Percentiles rank a stretch among this genome's conserved stretches.
Conservation (phyloP, 2,113 vertebrate species). For the Megaptera novaeangliae region DNA sequence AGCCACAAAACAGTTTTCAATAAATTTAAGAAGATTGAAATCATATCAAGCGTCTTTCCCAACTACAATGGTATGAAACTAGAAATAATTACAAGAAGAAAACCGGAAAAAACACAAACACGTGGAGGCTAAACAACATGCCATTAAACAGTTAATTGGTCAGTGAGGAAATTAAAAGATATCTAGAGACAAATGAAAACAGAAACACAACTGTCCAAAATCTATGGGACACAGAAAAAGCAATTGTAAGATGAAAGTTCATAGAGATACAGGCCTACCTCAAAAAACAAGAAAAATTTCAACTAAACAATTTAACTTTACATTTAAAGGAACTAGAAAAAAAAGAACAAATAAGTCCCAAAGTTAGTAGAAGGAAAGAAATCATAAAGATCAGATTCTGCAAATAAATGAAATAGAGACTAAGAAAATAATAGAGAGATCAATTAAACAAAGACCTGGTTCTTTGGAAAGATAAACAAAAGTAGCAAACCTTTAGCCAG, state of each 20-base stretch:
- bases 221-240: neutral
- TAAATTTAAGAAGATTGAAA: neutral
- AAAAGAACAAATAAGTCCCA: neutral
- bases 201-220: neutral
- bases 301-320: neutral
- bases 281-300: neutral
- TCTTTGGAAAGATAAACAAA: neutral
- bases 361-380: neutral
- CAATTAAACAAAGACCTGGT: neutral
- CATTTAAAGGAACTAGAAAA: neutral
- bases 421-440: neutral
- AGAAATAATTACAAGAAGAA: neutral
- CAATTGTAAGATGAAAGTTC: neutral
- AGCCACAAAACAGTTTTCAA: neutral
- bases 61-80: neutral
- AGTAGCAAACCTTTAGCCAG: neutral
- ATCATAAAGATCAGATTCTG: neutral
- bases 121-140: neutral
- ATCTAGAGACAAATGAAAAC: neutral
- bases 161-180: neutral
- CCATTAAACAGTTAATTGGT: neutral
- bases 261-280: neutral
- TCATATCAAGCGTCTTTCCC: neutral
- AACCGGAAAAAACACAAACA: neutral
- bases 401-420: neutral